phyloP scores from a whole-genome alignment of 2,113 vertebrate species.

The Monopterus albus region DNA sequence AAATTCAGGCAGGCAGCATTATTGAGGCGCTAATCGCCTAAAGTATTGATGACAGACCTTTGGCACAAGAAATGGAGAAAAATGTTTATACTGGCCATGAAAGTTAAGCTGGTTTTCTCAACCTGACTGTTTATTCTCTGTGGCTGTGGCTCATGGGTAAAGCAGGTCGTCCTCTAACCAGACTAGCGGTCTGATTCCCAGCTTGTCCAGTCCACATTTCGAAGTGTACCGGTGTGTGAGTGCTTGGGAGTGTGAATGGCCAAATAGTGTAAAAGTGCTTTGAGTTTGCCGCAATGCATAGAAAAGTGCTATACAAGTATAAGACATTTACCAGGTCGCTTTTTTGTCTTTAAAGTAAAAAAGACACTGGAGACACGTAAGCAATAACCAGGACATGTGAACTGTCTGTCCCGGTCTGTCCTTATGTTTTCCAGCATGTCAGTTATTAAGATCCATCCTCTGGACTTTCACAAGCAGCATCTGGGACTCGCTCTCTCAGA shows the following conservation, averaged over 20 bases:
- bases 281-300: too few species aligned
- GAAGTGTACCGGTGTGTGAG: too few species aligned
- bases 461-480: slow-evolving; percentile 42
- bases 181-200: too few species aligned
- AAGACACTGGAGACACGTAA: not conserved
- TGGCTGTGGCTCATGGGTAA: too few species aligned
- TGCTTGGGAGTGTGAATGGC: too few species aligned
- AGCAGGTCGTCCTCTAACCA: too few species aligned
- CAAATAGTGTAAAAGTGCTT: too few species aligned
- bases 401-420: not conserved
- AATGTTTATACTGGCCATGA: slow-evolving; percentile 4
- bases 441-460: slow-evolving; percentile 9
- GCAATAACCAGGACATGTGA: not conserved
- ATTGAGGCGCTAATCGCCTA: slow-evolving; percentile 2
- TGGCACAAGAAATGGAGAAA: not conserved
- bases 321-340: too few species aligned
- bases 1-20: not conserved
- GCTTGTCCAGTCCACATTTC: too few species aligned
- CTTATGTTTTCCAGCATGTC: slow-evolving; percentile 16
- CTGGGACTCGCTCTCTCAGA: slow-evolving; percentile 50
- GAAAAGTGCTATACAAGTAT: too few species aligned
- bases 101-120: not conserved
- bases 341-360: too few species aligned
- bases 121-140: too few species aligned
- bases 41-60: not conserved